Evolutionary conservation across 1,140 invertebrate genomes (phyloP).

Genomic region (Procambarus clarkii): DNA sequence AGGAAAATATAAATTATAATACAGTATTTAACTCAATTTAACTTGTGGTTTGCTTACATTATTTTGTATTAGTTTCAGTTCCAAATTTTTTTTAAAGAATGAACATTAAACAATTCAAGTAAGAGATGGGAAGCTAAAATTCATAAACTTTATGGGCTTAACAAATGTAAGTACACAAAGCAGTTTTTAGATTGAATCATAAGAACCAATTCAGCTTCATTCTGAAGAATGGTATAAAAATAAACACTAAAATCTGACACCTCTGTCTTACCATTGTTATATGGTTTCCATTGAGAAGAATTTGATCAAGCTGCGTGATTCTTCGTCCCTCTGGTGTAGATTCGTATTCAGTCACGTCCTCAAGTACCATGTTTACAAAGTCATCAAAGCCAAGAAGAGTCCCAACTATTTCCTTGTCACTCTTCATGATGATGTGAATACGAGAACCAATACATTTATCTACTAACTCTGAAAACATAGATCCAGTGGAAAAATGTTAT

Average conservation of each 20-base stretch:
- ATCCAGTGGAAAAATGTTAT: not conserved
- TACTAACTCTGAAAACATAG: conserved; percentile 85
- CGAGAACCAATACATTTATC: conserved; percentile 99
- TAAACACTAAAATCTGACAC: not conserved
- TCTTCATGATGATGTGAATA: conserved; percentile 99
- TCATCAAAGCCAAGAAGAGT: conserved; percentile 98
- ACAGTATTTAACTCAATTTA: too few relatives aligned
- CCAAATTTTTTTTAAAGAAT: too few relatives aligned
- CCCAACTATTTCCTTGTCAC: conserved; percentile 99
- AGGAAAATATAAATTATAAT: too few relatives aligned
- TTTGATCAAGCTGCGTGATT: conserved; percentile 98
- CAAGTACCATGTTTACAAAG: conserved; percentile 98
- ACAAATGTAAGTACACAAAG: not conserved
- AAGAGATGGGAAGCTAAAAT: too few relatives aligned
- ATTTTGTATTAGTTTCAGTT: too few relatives aligned
- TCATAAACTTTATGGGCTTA: not conserved
- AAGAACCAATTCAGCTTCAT: not conserved
- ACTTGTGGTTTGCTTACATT: too few relatives aligned
- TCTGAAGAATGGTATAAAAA: not conserved
- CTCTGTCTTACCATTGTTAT: conserved; percentile 92
- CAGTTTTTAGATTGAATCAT: not conserved
- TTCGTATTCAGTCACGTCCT: conserved; percentile 96
- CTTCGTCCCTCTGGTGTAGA: conserved; percentile 96
- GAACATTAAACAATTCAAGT: too few relatives aligned
- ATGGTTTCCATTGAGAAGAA: conserved; percentile 99